Evolutionary conservation across 2,113 vertebrate species (phyloP).

Genomic region (Sula dactylatra): DNA sequence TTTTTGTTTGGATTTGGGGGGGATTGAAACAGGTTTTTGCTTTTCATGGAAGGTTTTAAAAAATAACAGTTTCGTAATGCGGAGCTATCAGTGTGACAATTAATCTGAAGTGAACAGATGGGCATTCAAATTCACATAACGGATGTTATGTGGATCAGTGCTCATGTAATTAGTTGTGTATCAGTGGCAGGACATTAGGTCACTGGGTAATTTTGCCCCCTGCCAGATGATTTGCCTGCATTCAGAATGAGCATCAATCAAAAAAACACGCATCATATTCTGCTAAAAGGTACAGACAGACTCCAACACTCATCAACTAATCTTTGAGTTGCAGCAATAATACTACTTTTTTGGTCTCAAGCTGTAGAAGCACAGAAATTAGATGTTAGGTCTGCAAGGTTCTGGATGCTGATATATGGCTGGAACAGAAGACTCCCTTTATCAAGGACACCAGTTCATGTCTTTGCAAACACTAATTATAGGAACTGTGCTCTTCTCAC

Average conservation of each 20-base stretch:
- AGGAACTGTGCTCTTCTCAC: not conserved
- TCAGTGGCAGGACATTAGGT: constrained; percentile 58
- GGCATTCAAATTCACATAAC: constrained; percentile 56
- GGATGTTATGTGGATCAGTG: constrained; percentile 51
- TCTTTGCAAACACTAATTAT: not conserved
- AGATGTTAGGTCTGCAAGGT: not conserved
- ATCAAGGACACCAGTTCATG: not conserved
- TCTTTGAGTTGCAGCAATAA: not conserved
- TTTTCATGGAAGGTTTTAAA: not conserved
- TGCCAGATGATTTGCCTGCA: not conserved
- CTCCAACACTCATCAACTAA: not conserved
- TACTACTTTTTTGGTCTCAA: not conserved
- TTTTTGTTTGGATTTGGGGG: not conserved
- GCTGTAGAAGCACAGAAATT: not conserved
- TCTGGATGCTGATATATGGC: not conserved
- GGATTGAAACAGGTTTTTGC: not conserved
- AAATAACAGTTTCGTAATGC: not conserved
- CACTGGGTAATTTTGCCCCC: constrained; percentile 37
- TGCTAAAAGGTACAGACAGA: not conserved
- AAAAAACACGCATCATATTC: not conserved
- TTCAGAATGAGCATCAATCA: constrained; percentile 23
- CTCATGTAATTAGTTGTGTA: constrained; percentile 52
- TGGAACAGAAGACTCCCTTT: not conserved
- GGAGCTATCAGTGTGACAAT: constrained; percentile 36
- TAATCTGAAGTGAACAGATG: constrained; percentile 62